Evolutionary conservation across 2,888 invertebrate genomes (phyloP), one percentile per base, ranked within the genome.

Genomic region (Tipula unca): DNA sequence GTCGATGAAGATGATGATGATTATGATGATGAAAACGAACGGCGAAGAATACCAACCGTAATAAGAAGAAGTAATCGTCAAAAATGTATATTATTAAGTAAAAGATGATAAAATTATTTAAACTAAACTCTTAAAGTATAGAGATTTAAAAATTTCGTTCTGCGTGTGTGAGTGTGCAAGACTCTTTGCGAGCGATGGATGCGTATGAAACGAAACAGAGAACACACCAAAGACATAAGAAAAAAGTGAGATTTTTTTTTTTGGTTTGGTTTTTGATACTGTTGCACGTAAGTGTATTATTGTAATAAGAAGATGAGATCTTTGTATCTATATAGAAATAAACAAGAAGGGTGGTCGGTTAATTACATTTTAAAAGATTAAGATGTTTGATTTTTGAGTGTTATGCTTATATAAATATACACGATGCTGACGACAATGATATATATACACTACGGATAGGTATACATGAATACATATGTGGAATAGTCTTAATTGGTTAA

Each of bases 281-380:
- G 69, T 69, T 69, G 69, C 69, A 69, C 69, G 69, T 69, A 69
- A 69, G 25, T 48, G 69, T 69, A 25, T 48, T 39, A 1, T 39
- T 42, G 13, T 48, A 48, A 48, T 20, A 69, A 6, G 69, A 25
- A 25, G 69, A 69, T 69, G 69, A 20, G 69, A 69, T 69, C 69
- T 20, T 32, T 20, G 25, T 69, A 17, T 69, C 8, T 69, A 25
- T 69, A 69, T 69, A 10, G 69, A 69, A 69, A 69, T 69, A 69
- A 69, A 69, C 69, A 69, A 69, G 69, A 69, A 69, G 69, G 69
- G 69, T 69, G 69, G 69, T 69, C 69, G 69, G 69, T 69, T 69
- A 69, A 69, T 69, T 69, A 69, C 69, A 69, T 69, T 69, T 69
- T 69, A 69, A 69, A 69, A 69, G 69, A 69, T 69, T 69, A 69